Evolutionary conservation across 2,797 vertebrate species (phyloP), one percentile per base, ranked within the genome.

Genomic region (Cynodonichthys magdalenae): DNA sequence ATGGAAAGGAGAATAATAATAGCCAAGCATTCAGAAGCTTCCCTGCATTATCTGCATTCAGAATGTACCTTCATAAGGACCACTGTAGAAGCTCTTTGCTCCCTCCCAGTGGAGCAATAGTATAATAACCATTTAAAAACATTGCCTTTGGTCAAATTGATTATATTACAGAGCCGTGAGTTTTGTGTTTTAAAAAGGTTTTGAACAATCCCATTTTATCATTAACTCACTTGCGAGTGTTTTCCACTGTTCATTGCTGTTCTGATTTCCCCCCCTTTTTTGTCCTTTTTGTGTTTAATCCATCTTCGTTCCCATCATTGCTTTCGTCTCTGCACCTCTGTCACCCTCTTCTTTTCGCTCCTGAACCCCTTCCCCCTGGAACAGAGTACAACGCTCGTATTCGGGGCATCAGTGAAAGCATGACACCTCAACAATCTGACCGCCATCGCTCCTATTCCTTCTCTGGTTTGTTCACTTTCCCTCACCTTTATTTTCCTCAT

Each of bases 391-490:
- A 94, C 92, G 93, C 93, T 84, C 92, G 93, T 75, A 94, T 94
- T 68, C 90, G 79, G 75, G 93, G 93, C 80, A 92, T 94, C 90
- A 92, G 86, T 72, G 89, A 89, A 74, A 94, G 92, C 82, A 92
- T 91, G 77, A 81, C 87, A 89, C 79, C 65, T 36, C 89, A 80
- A 89, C 87, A 89, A 81, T 90, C 92, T 80, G 94, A 95, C 90
- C 95, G 94, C 88, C 95, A 94, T 84, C 95, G 94, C 66, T 96
- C 96, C 87, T 94, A 95, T 91, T 97, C 96, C 59, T 93, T 95
- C 84, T 95, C 96, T 55, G 95, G 97, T 99, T 95, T 66, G 96
- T 96, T 90, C 82, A 81, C 66, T 86, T 62, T 83, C 79, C 74
- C 79, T 66, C 76, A 50, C 80, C 79, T 82, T 83, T 66, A 51